Base-by-base conservation (phyloP, 2,888 invertebrate genomes). In the Drosophila yooni region DNA sequence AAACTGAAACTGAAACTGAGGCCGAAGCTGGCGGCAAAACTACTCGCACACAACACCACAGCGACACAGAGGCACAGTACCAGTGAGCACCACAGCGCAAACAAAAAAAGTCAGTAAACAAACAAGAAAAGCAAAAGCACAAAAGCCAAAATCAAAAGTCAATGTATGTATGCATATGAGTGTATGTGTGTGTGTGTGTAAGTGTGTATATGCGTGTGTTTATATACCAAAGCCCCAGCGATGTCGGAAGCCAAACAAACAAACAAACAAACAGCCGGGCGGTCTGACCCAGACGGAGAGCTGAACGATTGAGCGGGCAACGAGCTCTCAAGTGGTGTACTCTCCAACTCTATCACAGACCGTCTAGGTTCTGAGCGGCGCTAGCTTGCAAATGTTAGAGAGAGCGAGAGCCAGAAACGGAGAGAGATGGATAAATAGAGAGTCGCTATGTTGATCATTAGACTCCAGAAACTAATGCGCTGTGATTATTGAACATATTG, bases 171-270 rank as follows among this genome's bases (percentile, higher is more conserved):
- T 52, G 15, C 3, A 21, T 38, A 15, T 36, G n/a, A n/a, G 15
- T 21, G 21, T 15, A 29, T 38, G 13, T 46, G 43, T 51, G 18
- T 33, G 18, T 40, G 29, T 36, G 18, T 43, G 31, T 43, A 15
- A 43, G 48, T 62, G 58, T 62, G 25, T 63, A 25, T 57, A 31
- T 36, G 29, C 60, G 43, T 57, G 38, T 68, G 53, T 66, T 36
- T 70, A 53, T 60, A 60, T 36, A 70, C 52, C n/a, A 69, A 76
- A 77, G 70, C 40, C 58, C 29, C 64, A 65, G 29, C 51, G 63
- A 52, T 74, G 79, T 74, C 82, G 77, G 87, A 87, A 84, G 83
- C 84, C 87, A 84, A 84, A 78, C 88, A 87, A 88, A 83, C 59
- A 74, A 63, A 73, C 57, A 72, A 62, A 73, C 67, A 71, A 72